phyloP scores from a whole-genome alignment of 2,113 vertebrate genomes.

The Poeciliopsis turrubarensis region DNA sequence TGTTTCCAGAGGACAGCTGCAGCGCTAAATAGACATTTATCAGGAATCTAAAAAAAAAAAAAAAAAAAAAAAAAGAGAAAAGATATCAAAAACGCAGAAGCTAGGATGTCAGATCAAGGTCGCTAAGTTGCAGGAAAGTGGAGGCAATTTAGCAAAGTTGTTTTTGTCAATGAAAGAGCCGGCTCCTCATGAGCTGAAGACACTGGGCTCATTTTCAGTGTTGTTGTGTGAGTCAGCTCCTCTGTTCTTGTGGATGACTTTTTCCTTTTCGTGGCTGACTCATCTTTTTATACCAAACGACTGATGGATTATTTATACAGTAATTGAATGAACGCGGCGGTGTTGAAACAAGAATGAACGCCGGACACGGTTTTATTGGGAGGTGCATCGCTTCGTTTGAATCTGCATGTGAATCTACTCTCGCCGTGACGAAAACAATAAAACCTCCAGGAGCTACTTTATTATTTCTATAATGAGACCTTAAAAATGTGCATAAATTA shows the following conservation, averaged over 20 bases:
- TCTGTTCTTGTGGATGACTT: constrained; percentile 73
- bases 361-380: neutral
- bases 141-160: constrained; percentile 12
- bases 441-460: constrained; percentile 9
- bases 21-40: constrained; percentile 43
- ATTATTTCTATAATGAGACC: constrained; percentile 30
- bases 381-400: neutral
- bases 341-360: neutral
- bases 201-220: constrained; percentile 49
- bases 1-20: constrained; percentile 51
- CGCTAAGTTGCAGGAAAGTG: constrained; percentile 21
- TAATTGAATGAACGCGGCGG: constrained; percentile 35
- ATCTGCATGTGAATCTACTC: neutral
- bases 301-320: constrained; percentile 54
- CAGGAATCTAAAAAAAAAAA: constrained; percentile 12
- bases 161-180: constrained; percentile 50
- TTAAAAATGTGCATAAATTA: constrained; percentile 5
- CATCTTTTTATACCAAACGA: constrained; percentile 52
- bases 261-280: constrained; percentile 63
- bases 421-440: neutral
- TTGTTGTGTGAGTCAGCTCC: constrained; percentile 70
- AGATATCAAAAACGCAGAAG: constrained; percentile 18
- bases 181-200: constrained; percentile 39
- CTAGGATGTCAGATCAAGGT: constrained; percentile 29
- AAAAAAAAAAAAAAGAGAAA: neutral